Evolutionary conservation across 2,888 invertebrate genomes (phyloP), one percentile per base, ranked within the genome.

Genomic region (Dermolepida albohirtum): DNA sequence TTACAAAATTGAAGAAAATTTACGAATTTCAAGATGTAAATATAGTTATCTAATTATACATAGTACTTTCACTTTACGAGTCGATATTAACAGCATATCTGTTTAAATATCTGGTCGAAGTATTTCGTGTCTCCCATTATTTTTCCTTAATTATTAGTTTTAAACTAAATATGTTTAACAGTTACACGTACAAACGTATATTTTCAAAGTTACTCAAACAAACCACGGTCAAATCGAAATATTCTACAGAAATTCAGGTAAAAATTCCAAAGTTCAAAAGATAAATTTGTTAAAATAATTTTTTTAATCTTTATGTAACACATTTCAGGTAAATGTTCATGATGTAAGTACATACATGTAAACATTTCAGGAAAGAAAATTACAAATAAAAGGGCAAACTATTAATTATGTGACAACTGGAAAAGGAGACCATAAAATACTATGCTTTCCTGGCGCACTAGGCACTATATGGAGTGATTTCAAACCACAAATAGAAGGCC

Each of bases 381-480:
- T 92, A 12, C 84, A 86, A 74, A 86, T 95, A 0, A 86, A 86
- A 68, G 86, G 86, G 7, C 77, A 86, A 41, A 82, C 85, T 16
- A 86, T 92, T 63, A 90, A 92, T 78, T 90, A 89, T 79, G 83
- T 89, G 2, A 85, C 86, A 78, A 85, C 86, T 43, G 92, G 92
- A 11, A 83, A 79, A 72, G 91, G 92, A 40, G 82, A 82, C 39
- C 87, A 85, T 78, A 86, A 82, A 72, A 80, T 95, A 0, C 81
- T 96, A 4, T 87, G 93, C 68, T 85, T 94, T 78, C 95, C 95
- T 0, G 95, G 95, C 43, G 92, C 93, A 0, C 79, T 95, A 34
- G 95, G 96, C 1, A 89, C 92, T 0, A 89, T 91, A 62, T 92
- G 91, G 90, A 92, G 92, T 0, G 94, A 96, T 81, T 96, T 95